A percentile compares a stretch with the other conserved stretches of the same genome.
These are phyloP conservation scores for Apostichopus japonicus DNA, from an alignment of 35 echinoderm and acorn worm genomes.

Conservation along the genomic window DNA sequence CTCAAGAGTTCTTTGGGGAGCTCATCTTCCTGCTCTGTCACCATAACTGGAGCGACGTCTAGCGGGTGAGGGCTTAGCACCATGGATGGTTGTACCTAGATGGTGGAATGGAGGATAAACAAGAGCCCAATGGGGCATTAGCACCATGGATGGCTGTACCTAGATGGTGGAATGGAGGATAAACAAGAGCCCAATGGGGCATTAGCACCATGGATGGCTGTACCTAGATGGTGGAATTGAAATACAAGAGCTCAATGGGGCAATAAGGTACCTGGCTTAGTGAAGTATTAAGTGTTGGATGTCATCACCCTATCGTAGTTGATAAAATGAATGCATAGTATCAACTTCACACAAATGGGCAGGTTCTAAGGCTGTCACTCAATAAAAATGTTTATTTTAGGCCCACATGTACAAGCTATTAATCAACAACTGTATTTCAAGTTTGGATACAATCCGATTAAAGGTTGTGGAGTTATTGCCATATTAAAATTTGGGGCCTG, in stretches of 20 bases:
- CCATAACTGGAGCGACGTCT: conserved; percentile 24
- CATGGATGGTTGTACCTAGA: conserved; percentile 96
- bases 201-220: conserved; percentile 96
- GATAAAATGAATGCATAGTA: too few relatives aligned
- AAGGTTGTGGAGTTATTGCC: too few relatives aligned
- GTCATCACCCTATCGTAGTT: too few relatives aligned
- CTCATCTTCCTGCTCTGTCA: conserved; percentile 35
- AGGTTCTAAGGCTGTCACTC: too few relatives aligned
- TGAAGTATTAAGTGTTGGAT: too few relatives aligned
- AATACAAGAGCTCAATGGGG: conserved; percentile 24
- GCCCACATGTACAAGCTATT: too few relatives aligned
- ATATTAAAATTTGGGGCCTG: too few relatives aligned
- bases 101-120: neutral
- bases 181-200: conserved; percentile 38
- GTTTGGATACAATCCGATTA: too few relatives aligned
- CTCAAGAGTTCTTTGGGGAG: conserved; percentile 51
- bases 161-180: neutral
- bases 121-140: conserved; percentile 55
- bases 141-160: conserved; percentile 98
- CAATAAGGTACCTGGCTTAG: neutral
- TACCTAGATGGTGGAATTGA: conserved; percentile 48
- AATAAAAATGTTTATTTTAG: too few relatives aligned
- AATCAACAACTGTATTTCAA: too few relatives aligned
- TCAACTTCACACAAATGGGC: too few relatives aligned
- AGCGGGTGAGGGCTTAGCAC: conserved; percentile 76